Evolutionary conservation across 2,797 vertebrate species (phyloP), one percentile per base, ranked within the genome.

Genomic region (Sebastes itinus): DNA sequence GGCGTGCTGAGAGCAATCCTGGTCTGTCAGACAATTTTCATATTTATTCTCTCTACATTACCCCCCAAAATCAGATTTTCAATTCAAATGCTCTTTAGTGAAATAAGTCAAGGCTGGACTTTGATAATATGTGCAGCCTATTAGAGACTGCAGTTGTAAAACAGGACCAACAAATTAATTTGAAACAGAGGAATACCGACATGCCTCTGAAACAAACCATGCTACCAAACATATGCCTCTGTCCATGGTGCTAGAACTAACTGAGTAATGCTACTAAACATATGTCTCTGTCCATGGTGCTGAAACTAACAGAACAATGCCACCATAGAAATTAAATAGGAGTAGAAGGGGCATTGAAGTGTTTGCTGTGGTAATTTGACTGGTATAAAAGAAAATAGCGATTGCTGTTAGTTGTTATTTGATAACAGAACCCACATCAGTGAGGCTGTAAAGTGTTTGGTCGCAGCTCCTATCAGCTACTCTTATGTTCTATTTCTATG

Each of bases 121-220:
- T 64, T 67, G 13, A 76, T 80, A 63, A 75, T 79, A 77, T 75
- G 72, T 56, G 59, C 78, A 79, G 52, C 63, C 13, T 46, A 27
- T 62, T 68, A 33, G 54, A 46, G 25, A n/a, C 23, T 75, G 58
- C n/a, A 74, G 60, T 46, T 77, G 56, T 52, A 25, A 46, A 74
- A 28, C 35, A 66, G 35, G 35, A 61, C 14, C 33, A 66, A 30
- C 61, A 63, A 64, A 64, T 8, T 3, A 8, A 13, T 54, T 71
- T 68, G 33, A 54, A 46, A 23, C 3, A 58, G 28, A 54, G 6
- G 27, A 61, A 62, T 6, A 25, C 46, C 59, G 52, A 72, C 35
- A 25, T 58, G 61, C 28, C 35, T 16, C 33, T 59, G 56, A 59
- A 59, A 28, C 14, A 10, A 28, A 59, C 25, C 7, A 46, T 23